phyloP scores from a whole-genome alignment of 2,797 vertebrate genomes.

The Hypotaenidia philippensis region DNA sequence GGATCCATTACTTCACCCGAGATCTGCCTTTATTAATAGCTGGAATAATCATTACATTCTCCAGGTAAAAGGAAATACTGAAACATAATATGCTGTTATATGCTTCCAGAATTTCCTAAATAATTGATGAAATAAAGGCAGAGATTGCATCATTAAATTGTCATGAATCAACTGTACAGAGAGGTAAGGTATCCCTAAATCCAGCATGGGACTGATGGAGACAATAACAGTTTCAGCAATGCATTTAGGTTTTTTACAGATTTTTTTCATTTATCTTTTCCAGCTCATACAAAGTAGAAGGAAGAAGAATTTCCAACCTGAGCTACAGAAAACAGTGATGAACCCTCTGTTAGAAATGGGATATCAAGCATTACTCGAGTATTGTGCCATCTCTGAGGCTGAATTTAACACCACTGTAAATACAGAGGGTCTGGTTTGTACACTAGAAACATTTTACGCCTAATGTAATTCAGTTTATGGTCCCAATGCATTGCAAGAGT shows the following conservation, averaged over 20 bases:
- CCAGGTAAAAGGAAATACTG: background rate
- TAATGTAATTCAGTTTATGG: conserved; percentile 45
- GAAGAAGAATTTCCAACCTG: background rate
- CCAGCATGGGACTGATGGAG: fast-evolving
- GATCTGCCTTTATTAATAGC: background rate
- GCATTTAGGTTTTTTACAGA: fast-evolving
- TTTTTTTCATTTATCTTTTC: background rate
- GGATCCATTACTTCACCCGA: background rate
- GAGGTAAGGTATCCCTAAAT: background rate
- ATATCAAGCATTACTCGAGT: fast-evolving
- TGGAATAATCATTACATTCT: background rate
- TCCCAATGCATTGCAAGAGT: background rate
- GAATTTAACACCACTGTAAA: background rate
- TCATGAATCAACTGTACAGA: background rate
- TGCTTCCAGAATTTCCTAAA: background rate
- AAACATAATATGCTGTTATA: background rate
- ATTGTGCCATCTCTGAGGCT: background rate
- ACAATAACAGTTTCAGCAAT: background rate
- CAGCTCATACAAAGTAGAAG: background rate
- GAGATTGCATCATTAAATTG: background rate
- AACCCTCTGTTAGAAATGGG: background rate
- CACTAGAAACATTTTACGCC: background rate
- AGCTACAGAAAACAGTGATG: background rate
- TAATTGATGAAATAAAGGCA: background rate
- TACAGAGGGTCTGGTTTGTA: background rate